Evolutionary conservation across 2,113 vertebrate species (phyloP).

Genomic region (Rhodinocichla rosea): DNA sequence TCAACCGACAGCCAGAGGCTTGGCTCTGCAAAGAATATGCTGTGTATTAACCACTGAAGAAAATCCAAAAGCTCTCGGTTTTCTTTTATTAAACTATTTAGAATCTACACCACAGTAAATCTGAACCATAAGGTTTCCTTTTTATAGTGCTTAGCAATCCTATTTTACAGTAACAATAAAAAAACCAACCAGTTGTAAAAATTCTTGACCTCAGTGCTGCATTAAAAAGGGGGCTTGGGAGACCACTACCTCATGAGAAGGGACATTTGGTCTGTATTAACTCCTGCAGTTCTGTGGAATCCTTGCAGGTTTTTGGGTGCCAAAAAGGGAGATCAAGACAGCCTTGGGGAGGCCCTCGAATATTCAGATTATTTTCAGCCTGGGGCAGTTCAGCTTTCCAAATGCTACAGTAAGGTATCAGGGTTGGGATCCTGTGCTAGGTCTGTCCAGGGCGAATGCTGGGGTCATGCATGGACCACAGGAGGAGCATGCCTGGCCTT

Average conservation of each 20-base stretch:
- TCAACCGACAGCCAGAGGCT: background rate
- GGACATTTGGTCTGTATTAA: background rate
- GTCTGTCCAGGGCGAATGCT: background rate
- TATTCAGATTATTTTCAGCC: background rate
- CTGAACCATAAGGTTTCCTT: constrained; percentile 59
- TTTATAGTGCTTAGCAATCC: constrained; percentile 43
- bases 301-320: background rate
- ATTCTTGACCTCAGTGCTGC: background rate
- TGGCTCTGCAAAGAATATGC: constrained; percentile 12
- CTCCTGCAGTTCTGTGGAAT: background rate
- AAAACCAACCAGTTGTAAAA: constrained; percentile 44
- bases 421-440: background rate
- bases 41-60: constrained; percentile 33
- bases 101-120: constrained; percentile 42
- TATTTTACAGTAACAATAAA: constrained; percentile 67
- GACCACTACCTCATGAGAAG: background rate
- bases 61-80: constrained; percentile 48
- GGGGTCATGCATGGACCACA: background rate
- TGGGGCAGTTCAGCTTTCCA: rapidly evolving
- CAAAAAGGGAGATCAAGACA: background rate
- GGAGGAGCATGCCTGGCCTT: background rate
- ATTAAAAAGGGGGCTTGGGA: constrained; percentile 9
- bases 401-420: background rate
- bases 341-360: background rate
- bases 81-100: constrained; percentile 68